These are phyloP conservation scores for Uloborus diversus DNA, from an alignment of 1,140 invertebrate genomes.

Conservation along the genomic window DNA sequence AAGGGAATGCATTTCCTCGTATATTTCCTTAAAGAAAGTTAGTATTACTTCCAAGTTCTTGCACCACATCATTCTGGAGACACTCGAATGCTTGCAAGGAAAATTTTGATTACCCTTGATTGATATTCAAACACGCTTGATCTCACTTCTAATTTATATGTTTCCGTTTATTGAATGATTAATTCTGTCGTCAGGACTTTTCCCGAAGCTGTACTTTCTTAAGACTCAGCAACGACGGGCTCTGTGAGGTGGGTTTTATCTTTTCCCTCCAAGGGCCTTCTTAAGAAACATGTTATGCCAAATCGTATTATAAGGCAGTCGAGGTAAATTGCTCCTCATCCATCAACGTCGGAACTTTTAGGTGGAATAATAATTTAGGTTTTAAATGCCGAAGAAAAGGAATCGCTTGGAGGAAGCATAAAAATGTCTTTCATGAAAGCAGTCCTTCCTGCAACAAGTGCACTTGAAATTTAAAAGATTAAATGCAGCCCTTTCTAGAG, in stretches of 20 bases:
- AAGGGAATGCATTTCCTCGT: too few species aligned
- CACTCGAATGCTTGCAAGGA: neutral
- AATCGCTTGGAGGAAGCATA: neutral
- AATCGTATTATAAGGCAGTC: slow-evolving; percentile 23
- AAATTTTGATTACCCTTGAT: slow-evolving; percentile 6
- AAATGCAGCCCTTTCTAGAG: too few species aligned
- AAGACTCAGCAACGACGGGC: neutral
- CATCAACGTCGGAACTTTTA: slow-evolving; percentile 28
- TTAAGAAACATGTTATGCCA: neutral
- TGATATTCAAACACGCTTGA: slow-evolving; percentile 30
- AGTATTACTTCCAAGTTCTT: neutral
- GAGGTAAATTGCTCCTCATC: slow-evolving; percentile 42
- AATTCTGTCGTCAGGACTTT: slow-evolving; percentile 17
- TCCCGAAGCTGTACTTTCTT: neutral
- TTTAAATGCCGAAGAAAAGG: slow-evolving; percentile 26
- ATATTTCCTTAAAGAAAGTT: too few species aligned
- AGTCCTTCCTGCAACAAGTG: too few species aligned
- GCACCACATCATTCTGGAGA: neutral
- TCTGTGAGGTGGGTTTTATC: slow-evolving; percentile 1
- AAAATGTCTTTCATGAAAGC: too few species aligned
- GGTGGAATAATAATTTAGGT: slow-evolving; percentile 48
- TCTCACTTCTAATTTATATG: slow-evolving; percentile 49
- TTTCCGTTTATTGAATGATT: slow-evolving; percentile 47
- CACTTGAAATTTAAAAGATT: too few species aligned
- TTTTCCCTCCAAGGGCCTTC: neutral